These are phyloP conservation scores for Sitta europaea DNA, from an alignment of 2,113 vertebrate genomes.

Conservation along the genomic window DNA sequence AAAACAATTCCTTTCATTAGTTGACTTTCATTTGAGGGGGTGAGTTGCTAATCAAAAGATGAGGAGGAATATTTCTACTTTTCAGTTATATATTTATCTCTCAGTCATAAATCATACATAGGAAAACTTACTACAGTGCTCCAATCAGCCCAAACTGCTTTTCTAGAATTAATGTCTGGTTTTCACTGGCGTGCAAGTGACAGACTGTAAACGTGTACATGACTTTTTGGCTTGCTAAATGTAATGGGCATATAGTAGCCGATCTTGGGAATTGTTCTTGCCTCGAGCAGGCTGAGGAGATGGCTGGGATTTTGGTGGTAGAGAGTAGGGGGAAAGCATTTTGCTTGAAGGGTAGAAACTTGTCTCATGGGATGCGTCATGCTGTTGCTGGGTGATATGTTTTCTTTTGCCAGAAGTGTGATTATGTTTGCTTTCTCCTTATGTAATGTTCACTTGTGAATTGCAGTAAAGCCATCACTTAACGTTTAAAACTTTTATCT, in stretches of 20 bases:
- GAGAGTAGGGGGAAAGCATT: not conserved
- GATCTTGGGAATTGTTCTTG: not conserved
- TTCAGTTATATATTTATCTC: not conserved
- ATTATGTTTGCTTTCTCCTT: not conserved
- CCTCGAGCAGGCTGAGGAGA: not conserved
- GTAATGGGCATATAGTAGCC: not conserved
- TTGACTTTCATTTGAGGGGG: fast-evolving
- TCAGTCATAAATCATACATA: not conserved
- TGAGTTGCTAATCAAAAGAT: not conserved
- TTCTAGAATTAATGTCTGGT: not conserved
- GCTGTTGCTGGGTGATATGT: constrained; percentile 2
- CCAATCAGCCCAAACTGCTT: not conserved
- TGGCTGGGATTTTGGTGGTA: not conserved
- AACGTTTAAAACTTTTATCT: not conserved
- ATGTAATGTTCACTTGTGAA: not conserved
- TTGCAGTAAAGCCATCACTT: not conserved
- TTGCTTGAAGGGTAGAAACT: not conserved
- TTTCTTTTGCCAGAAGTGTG: not conserved
- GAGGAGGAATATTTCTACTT: not conserved
- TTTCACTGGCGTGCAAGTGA: not conserved
- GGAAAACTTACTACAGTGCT: not conserved
- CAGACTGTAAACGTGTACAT: too few species aligned
- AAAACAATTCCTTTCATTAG: not conserved
- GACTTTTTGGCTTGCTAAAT: not conserved
- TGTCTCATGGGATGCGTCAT: not conserved